Evolutionary conservation across 2,888 invertebrate genomes (phyloP).

Genomic region (Cephalotes varians): DNA sequence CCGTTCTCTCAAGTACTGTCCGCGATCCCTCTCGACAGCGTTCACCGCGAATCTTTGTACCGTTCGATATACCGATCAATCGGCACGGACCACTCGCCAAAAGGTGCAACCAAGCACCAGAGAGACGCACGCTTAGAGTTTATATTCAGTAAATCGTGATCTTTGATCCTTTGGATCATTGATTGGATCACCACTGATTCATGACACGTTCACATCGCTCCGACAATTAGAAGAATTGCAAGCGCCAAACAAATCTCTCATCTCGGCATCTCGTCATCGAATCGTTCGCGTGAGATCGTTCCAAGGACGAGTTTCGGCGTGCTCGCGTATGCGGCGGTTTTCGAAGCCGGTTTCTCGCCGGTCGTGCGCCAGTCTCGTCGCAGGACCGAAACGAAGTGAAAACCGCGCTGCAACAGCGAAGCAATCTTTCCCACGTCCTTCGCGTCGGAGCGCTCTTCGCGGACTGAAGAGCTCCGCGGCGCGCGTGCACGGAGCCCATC

Average conservation of each 20-base stretch:
- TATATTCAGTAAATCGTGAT: not conserved
- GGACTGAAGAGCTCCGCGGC: slow-evolving; percentile 80
- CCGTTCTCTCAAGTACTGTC: slow-evolving; percentile 51
- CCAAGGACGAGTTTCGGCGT: not conserved
- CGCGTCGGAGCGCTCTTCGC: slow-evolving; percentile 83
- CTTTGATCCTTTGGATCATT: not conserved
- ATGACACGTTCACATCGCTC: slow-evolving; percentile 17
- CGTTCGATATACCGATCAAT: slow-evolving; percentile 14
- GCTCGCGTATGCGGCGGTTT: not conserved
- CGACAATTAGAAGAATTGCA: not conserved
- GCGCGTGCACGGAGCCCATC: slow-evolving; percentile 78
- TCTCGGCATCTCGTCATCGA: not conserved
- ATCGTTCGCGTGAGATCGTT: not conserved
- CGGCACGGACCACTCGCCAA: slow-evolving; percentile 5
- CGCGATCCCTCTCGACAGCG: slow-evolving; percentile 8
- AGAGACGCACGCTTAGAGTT: not conserved
- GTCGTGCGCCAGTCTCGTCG: not conserved
- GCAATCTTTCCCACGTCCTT: slow-evolving; percentile 80
- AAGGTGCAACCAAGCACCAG: not conserved
- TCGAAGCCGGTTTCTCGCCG: slow-evolving; percentile 39
- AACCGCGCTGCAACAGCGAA: slow-evolving; percentile 58
- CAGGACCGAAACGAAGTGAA: slow-evolving; percentile 21
- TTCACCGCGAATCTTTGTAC: slow-evolving; percentile 10
- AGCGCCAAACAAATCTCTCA: not conserved
- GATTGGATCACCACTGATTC: not conserved